phyloP scores from a whole-genome alignment of 2,113 vertebrate species.

The Austrofundulus limnaeus region DNA sequence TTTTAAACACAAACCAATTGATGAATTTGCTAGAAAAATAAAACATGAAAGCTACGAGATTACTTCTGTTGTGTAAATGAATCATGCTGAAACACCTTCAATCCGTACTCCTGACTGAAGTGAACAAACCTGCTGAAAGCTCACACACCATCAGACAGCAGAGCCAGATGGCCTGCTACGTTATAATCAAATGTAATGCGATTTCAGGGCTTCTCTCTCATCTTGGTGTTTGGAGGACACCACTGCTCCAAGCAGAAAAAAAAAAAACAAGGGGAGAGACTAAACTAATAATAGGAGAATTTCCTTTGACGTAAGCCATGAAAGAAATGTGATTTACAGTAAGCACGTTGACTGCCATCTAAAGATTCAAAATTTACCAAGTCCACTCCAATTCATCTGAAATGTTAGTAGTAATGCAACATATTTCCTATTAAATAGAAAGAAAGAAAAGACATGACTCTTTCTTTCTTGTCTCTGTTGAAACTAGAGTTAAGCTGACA shows the following conservation, averaged over 20 bases:
- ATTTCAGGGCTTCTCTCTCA: constrained; percentile 4
- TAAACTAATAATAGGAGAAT: constrained; percentile 9
- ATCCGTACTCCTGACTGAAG: background rate
- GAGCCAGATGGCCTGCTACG: background rate
- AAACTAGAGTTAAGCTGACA: constrained; percentile 1
- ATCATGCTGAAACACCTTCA: background rate
- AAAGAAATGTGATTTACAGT: background rate
- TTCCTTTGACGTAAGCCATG: constrained; percentile 8
- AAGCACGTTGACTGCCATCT: background rate
- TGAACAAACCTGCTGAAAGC: constrained; percentile 1
- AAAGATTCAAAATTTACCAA: constrained; percentile 1
- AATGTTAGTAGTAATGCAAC: constrained; percentile 16
- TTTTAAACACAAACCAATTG: background rate
- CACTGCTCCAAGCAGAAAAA: background rate
- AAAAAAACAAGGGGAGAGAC: background rate
- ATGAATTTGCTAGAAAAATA: background rate
- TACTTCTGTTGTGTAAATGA: background rate
- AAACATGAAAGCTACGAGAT: background rate
- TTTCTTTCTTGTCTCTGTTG: background rate
- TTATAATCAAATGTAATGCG: background rate
- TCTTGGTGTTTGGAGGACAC: constrained; percentile 10
- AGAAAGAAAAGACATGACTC: constrained; percentile 14
- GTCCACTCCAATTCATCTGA: background rate
- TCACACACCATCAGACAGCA: constrained; percentile 2
- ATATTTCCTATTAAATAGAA: constrained; percentile 12